Conservation (phyloP, 2,797 vertebrate species). For the Hapalemur alaotrensis region DNA sequence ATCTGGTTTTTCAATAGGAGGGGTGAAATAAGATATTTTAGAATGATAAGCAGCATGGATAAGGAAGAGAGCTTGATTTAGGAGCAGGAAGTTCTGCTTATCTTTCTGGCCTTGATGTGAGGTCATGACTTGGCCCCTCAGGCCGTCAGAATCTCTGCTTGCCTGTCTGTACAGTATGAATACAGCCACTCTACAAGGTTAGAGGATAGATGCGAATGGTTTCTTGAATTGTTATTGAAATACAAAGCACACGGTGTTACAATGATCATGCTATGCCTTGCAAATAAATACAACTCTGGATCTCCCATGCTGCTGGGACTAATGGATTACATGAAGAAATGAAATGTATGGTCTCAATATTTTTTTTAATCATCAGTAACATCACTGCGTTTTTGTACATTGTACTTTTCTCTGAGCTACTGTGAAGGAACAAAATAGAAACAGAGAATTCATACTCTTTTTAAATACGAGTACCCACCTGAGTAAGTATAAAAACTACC, state of each 20-base stretch:
- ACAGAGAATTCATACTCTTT: neutral
- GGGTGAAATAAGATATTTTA: neutral
- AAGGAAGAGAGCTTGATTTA: neutral
- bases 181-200: neutral
- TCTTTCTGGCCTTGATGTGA: neutral
- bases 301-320: neutral
- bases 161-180: neutral
- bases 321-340: neutral
- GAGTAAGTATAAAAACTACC: neutral
- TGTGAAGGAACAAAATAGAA: neutral
- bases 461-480: neutral
- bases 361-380: neutral
- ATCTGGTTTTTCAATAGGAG: neutral
- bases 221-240: neutral
- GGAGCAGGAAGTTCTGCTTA: neutral
- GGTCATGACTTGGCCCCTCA: neutral
- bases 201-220: neutral
- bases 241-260: neutral
- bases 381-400: neutral
- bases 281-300: neutral
- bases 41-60: neutral
- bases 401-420: slow-evolving; percentile 17
- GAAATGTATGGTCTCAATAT: neutral
- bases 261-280: neutral
- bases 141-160: neutral